Percentiles rank a stretch among this genome's conserved stretches.
These are phyloP conservation scores for Poeciliopsis infans DNA, from an alignment of 2,797 vertebrate species.

Conservation along the genomic window DNA sequence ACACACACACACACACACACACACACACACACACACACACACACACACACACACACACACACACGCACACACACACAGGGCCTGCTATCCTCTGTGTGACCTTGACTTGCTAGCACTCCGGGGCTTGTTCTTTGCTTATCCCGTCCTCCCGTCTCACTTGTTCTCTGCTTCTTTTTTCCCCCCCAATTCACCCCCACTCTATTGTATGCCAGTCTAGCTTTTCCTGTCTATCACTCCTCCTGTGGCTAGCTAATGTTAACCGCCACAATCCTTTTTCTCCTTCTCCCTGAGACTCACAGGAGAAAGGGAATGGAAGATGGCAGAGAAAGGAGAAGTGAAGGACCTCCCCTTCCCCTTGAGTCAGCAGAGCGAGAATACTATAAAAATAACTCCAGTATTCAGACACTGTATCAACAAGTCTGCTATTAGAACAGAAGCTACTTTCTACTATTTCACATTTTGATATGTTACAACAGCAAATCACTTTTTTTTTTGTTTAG, in stretches of 20 bases:
- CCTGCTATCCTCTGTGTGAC: conserved; percentile 78
- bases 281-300: conserved; percentile 42
- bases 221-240: conserved; percentile 56
- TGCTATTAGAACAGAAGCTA: conserved; percentile 4
- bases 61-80: conserved; percentile 42
- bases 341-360: conserved; percentile 47
- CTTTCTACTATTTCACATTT: conserved; percentile 3
- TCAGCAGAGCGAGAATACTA: conserved; percentile 55
- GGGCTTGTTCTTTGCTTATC: conserved; percentile 71
- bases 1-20: conserved; percentile 36
- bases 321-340: conserved; percentile 57
- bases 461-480: background rate
- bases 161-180: conserved; percentile 61
- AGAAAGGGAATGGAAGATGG: conserved; percentile 65
- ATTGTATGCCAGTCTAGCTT: conserved; percentile 59
- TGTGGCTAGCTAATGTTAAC: conserved; percentile 54
- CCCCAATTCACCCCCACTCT: conserved; percentile 47
- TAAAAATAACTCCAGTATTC: conserved; percentile 62
- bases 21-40: conserved; percentile 38
- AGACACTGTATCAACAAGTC: conserved; percentile 64
- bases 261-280: conserved; percentile 28
- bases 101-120: conserved; percentile 79
- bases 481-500: background rate
- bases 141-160: conserved; percentile 56
- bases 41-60: background rate